These are phyloP conservation scores for Tragelaphus scriptus DNA, from an alignment of 2,113 vertebrate species.

Conservation along the genomic window DNA sequence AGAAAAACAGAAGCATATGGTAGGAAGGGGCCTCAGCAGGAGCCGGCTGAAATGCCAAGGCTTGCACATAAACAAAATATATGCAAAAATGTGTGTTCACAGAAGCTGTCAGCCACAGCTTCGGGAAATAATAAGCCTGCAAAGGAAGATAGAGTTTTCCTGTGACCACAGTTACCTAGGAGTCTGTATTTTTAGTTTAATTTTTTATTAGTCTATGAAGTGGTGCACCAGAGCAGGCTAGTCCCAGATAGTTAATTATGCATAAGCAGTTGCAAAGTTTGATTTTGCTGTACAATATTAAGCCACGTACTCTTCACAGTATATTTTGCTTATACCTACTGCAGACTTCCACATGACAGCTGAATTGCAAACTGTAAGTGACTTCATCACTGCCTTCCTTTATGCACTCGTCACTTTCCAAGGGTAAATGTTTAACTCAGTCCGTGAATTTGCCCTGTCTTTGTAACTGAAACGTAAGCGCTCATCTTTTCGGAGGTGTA, in stretches of 20 bases:
- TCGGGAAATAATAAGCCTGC: conserved; percentile 69
- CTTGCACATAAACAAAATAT: conserved; percentile 80
- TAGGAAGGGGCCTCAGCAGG: conserved; percentile 82
- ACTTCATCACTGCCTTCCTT: conserved; percentile 43
- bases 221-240: conserved; percentile 6
- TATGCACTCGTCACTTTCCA: conserved; percentile 22
- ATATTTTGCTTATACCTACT: conserved; percentile 48
- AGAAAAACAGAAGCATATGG: conserved; percentile 90
- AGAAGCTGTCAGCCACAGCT: conserved; percentile 66
- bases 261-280: conserved; percentile 70
- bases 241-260: conserved; percentile 60
- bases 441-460: neutral
- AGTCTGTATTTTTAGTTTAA: conserved; percentile 49
- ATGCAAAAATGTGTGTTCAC: conserved; percentile 77
- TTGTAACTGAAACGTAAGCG: neutral
- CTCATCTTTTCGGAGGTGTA: neutral
- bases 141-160: conserved; percentile 57
- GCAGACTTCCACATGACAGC: conserved; percentile 54
- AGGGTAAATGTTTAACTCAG: conserved; percentile 37
- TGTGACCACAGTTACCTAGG: conserved; percentile 34
- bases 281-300: conserved; percentile 56
- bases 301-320: conserved; percentile 5
- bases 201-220: conserved; percentile 50
- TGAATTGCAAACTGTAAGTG: conserved; percentile 66
- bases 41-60: conserved; percentile 80